Percentiles rank a stretch among this genome's conserved stretches.
Conservation (phyloP, 64 coral and sea anemone genomes). For the Stylophora pistillata region DNA sequence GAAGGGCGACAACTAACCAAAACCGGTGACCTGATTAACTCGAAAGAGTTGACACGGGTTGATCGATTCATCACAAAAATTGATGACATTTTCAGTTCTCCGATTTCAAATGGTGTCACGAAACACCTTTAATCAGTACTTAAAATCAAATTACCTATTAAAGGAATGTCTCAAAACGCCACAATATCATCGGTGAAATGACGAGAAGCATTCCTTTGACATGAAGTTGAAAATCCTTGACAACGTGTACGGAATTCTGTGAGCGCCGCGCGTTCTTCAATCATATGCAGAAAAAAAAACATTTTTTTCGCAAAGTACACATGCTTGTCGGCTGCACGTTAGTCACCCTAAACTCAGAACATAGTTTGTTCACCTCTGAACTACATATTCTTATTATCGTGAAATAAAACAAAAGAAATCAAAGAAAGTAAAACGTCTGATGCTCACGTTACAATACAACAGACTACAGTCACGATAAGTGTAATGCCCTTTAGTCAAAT, state of each 20-base stretch:
- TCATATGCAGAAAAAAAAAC: conserved; percentile 20
- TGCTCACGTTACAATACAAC: background rate
- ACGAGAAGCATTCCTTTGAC: conserved; percentile 7
- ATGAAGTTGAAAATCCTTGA: conserved; percentile 3
- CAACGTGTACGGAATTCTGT: conserved; percentile 8
- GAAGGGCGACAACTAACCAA: background rate
- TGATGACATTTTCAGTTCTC: background rate
- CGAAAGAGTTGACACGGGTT: background rate
- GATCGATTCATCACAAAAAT: background rate
- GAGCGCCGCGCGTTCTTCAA: conserved; percentile 20
- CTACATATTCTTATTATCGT: background rate
- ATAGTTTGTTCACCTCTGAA: background rate
- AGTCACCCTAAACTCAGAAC: background rate
- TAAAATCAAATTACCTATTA: conserved; percentile 1
- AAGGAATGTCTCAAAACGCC: background rate
- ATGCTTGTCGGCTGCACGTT: background rate
- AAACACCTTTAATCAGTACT: background rate
- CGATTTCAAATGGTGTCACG: conserved; percentile 3
- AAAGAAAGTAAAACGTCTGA: conserved; percentile 5
- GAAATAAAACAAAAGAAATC: background rate
- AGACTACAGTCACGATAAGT: background rate
- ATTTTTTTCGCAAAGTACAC: conserved; percentile 3
- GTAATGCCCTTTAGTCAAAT: background rate
- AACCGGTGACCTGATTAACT: background rate
- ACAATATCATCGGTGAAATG: conserved; percentile 10